Percentiles rank a stretch among this genome's conserved stretches.
phyloP scores from a whole-genome alignment of 2,113 vertebrate species.

The Leiothrix lutea region DNA sequence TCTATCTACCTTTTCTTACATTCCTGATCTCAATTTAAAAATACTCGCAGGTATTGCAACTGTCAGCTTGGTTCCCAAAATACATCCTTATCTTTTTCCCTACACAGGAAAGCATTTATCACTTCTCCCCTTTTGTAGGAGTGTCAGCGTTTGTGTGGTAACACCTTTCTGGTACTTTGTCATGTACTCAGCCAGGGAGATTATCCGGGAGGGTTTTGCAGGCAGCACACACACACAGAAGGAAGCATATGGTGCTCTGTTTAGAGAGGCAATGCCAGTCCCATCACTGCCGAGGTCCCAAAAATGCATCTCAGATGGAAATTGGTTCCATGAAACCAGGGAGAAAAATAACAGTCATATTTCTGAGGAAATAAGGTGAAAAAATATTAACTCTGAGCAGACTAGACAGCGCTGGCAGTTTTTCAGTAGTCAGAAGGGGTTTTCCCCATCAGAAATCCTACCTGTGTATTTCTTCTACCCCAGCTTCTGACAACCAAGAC shows the following conservation, averaged over 20 bases:
- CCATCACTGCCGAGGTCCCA: background rate
- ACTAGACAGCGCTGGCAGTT: background rate
- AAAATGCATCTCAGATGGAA: background rate
- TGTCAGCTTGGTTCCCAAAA: slow-evolving; percentile 8
- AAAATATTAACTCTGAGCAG: background rate
- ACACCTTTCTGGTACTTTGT: background rate
- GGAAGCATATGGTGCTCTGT: background rate
- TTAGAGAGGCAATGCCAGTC: background rate
- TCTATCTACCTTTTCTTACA: background rate
- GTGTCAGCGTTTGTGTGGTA: background rate
- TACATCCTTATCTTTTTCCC: background rate
- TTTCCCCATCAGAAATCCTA: background rate
- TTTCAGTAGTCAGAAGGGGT: background rate
- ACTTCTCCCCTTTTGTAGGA: background rate
- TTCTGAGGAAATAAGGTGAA: background rate
- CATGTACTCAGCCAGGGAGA: background rate
- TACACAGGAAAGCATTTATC: background rate
- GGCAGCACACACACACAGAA: background rate
- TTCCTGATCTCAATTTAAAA: background rate
- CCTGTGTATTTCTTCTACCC: background rate
- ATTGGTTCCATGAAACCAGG: background rate
- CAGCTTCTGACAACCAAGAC: background rate
- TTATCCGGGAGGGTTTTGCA: background rate
- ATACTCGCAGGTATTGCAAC: background rate
- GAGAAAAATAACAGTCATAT: background rate